phyloP scores from a whole-genome alignment of 2,888 invertebrate genomes.

The Allophyes oxyacanthae region DNA sequence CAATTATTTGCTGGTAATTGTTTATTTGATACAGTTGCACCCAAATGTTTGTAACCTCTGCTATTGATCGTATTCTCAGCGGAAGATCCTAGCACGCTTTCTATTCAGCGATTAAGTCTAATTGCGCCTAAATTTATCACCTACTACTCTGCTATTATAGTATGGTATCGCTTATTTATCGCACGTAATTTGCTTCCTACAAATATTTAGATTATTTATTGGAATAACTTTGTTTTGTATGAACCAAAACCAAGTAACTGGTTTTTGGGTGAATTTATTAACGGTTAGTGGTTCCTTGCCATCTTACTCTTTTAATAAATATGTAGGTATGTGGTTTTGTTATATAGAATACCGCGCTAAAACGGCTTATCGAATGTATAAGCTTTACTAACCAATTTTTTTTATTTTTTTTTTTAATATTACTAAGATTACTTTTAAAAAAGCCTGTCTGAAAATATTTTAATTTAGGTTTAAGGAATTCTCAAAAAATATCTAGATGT shows the following conservation, averaged over 20 bases:
- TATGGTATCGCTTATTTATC: conserved; percentile 59
- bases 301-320: too few relatives aligned
- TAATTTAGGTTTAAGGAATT: too few relatives aligned
- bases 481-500: too few relatives aligned
- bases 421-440: too few relatives aligned
- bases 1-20: too few relatives aligned
- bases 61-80: conserved; percentile 75
- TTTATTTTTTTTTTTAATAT: too few relatives aligned
- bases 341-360: too few relatives aligned
- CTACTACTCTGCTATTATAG: conserved; percentile 71
- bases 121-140: conserved; percentile 84
- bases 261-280: not conserved
- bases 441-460: too few relatives aligned
- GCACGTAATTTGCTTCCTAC: conserved; percentile 44
- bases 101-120: conserved; percentile 84
- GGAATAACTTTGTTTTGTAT: conserved; percentile 4
- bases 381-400: too few relatives aligned
- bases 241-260: not conserved
- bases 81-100: conserved; percentile 80
- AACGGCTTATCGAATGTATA: too few relatives aligned
- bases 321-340: too few relatives aligned
- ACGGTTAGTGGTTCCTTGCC: too few relatives aligned
- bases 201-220: conserved; percentile 46
- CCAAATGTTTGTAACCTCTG: conserved; percentile 67
- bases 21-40: not conserved